Evolutionary conservation across 2,888 invertebrate species (phyloP).

Genomic region (Melangyna quadrimaculata): DNA sequence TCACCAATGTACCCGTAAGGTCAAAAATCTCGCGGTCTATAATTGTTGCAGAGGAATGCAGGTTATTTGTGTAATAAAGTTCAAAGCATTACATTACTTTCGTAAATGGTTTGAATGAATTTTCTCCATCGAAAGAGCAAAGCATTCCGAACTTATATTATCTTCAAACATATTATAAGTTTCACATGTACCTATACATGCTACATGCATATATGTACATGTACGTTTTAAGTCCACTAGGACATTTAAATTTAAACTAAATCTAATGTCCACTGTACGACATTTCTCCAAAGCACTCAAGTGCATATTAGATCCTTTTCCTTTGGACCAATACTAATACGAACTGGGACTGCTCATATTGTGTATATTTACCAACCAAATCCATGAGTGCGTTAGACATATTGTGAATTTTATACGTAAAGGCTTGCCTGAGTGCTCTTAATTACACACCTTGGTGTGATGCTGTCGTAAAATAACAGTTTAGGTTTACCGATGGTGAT

Average conservation of each 20-base stretch:
- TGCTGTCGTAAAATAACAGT: slow-evolving; percentile 65
- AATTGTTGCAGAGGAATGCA: too few species aligned
- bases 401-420: not conserved
- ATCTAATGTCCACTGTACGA: slow-evolving; percentile 30
- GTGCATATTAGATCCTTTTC: slow-evolving; percentile 24
- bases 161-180: not conserved
- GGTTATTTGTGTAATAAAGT: too few species aligned
- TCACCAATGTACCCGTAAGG: too few species aligned
- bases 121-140: not conserved
- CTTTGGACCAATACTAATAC: not conserved
- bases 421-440: slow-evolving; percentile 31
- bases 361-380: slow-evolving; percentile 5
- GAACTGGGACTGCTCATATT: slow-evolving; percentile 1
- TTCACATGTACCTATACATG: not conserved
- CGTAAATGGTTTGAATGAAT: not conserved
- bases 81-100: too few species aligned
- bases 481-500: slow-evolving; percentile 21
- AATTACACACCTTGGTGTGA: slow-evolving; percentile 44
- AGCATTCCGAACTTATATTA: not conserved
- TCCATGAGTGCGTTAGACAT: slow-evolving; percentile 11
- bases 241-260: slow-evolving; percentile 61
- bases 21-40: too few species aligned
- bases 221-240: slow-evolving; percentile 13
- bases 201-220: not conserved
- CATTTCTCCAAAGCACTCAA: slow-evolving; percentile 15